Conservation (phyloP, 2,113 vertebrate genomes). For the Telmatochromis brachygnathus region DNA sequence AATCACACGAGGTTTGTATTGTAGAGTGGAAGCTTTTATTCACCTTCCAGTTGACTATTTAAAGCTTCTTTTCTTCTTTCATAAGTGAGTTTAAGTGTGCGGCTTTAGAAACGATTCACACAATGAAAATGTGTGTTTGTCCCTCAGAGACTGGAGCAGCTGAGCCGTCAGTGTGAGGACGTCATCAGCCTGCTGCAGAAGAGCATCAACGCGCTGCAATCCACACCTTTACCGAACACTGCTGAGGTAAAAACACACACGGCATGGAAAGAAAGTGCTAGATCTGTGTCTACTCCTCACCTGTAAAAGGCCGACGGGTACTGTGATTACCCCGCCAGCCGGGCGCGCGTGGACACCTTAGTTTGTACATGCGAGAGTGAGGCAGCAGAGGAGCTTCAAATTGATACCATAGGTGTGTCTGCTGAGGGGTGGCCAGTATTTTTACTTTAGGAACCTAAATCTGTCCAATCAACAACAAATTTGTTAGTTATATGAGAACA, state of each 20-base stretch:
- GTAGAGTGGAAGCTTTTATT: neutral
- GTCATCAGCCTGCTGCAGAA: constrained; percentile 76
- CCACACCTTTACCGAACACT: constrained; percentile 56
- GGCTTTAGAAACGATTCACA: neutral
- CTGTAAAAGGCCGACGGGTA: neutral
- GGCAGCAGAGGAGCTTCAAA: neutral
- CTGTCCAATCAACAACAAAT: neutral
- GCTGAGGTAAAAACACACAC: constrained; percentile 59
- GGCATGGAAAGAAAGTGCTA: accelerated
- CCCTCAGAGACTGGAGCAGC: constrained; percentile 79
- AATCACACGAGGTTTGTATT: neutral
- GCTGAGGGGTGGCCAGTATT: neutral
- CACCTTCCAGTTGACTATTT: neutral
- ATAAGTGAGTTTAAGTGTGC: neutral
- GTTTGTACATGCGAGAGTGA: accelerated
- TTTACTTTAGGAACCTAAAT: neutral
- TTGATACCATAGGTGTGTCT: accelerated
- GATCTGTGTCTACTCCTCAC: neutral
- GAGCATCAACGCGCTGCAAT: constrained; percentile 72
- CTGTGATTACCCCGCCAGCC: accelerated
- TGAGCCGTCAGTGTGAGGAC: constrained; percentile 73
- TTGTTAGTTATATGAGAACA: neutral
- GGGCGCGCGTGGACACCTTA: accelerated
- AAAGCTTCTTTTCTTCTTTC: neutral
- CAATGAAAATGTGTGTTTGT: neutral